Percentiles rank a stretch among this genome's conserved stretches.
phyloP scores from a whole-genome alignment of 1,140 invertebrate species.

The Cepaea nemoralis region DNA sequence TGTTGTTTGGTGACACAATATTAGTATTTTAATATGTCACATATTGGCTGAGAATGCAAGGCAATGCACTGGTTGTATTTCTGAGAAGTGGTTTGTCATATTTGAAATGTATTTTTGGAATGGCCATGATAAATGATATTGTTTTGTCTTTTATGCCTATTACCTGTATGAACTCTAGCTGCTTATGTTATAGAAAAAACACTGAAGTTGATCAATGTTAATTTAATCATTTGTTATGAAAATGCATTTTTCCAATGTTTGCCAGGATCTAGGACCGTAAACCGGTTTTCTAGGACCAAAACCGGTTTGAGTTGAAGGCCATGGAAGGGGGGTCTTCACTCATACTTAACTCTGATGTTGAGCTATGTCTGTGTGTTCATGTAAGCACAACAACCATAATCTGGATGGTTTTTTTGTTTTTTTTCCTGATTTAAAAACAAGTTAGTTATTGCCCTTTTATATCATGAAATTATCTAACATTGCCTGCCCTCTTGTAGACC shows the following conservation, averaged over 20 bases:
- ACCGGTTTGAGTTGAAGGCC: slow-evolving; percentile 11
- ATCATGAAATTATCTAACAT: not conserved
- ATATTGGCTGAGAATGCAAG: no score
- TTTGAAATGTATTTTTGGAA: no score
- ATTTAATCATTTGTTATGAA: slow-evolving; percentile 1
- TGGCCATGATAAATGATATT: no score
- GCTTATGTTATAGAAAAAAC: not conserved
- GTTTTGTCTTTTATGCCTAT: no score
- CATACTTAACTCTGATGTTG: slow-evolving; percentile 11
- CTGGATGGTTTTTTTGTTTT: slow-evolving; percentile 2
- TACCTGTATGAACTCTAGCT: not conserved
- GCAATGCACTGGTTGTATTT: no score
- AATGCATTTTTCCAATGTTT: slow-evolving; percentile 10
- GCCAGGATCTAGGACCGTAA: slow-evolving; percentile 15
- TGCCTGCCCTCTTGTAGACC: no score
- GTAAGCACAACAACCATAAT: slow-evolving; percentile 3
- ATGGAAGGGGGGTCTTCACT: slow-evolving; percentile 17
- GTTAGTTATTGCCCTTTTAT: not conserved
- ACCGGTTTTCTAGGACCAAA: slow-evolving; percentile 12
- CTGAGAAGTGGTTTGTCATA: no score
- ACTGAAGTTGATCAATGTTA: not conserved
- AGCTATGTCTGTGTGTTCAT: slow-evolving; percentile 14
- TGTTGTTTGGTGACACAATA: no score
- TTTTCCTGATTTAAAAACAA: not conserved
- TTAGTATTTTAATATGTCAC: no score